Percentiles rank a stretch among this genome's conserved stretches.
Evolutionary conservation across 2,888 invertebrate species (phyloP).

Genomic region (Tenthredo distinguenda): DNA sequence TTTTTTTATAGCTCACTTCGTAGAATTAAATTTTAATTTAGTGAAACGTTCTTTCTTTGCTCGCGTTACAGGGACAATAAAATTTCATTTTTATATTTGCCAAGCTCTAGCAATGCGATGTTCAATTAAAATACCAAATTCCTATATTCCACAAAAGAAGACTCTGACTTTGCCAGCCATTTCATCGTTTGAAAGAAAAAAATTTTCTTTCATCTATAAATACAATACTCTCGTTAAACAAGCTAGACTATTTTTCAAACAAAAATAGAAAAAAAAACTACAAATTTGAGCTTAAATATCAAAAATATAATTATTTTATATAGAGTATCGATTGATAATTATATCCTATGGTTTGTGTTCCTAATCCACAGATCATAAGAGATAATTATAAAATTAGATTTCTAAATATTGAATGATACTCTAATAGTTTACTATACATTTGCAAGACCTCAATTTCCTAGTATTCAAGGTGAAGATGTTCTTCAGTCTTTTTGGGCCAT

Average conservation of each 20-base stretch:
- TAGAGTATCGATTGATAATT: background rate
- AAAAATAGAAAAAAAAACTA: background rate
- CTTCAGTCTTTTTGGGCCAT: background rate
- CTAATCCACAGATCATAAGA: background rate
- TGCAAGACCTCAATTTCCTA: constrained; percentile 15
- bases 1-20: constrained; percentile 66
- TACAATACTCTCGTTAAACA: constrained; percentile 9
- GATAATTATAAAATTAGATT: constrained; percentile 3
- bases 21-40: constrained; percentile 67
- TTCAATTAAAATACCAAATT: constrained; percentile 11
- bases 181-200: background rate
- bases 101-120: background rate
- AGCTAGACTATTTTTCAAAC: background rate
- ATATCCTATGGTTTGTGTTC: background rate
- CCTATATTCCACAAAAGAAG: background rate
- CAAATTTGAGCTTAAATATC: background rate
- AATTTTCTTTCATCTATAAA: background rate
- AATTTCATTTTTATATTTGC: constrained; percentile 35
- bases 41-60: constrained; percentile 63
- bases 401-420: constrained; percentile 13
- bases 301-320: background rate
- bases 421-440: constrained; percentile 3
- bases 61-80: constrained; percentile 44
- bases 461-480: constrained; percentile 8
- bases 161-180: background rate